Evolutionary conservation across 2,113 vertebrate genomes (phyloP).

Genomic region (Ursus arctos): DNA sequence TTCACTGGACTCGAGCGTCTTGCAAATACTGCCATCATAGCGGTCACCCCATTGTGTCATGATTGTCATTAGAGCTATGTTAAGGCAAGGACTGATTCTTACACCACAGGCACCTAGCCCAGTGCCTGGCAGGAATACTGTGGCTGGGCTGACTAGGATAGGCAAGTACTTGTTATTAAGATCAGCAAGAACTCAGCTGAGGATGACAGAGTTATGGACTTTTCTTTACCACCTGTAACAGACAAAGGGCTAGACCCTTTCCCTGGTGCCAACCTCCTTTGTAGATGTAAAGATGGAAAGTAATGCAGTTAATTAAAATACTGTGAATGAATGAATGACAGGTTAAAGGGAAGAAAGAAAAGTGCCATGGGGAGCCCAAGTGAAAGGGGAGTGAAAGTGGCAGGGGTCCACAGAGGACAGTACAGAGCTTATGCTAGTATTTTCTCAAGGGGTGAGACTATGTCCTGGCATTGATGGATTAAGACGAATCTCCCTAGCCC

Average conservation of each 20-base stretch:
- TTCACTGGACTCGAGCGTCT: not conserved
- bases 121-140: fast-evolving
- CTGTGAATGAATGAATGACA: not conserved
- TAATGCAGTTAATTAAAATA: not conserved
- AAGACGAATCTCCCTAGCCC: not conserved
- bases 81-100: not conserved
- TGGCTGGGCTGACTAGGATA: not conserved
- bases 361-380: not conserved
- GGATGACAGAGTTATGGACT: not conserved
- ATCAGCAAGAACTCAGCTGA: not conserved
- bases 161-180: not conserved
- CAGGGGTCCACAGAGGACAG: not conserved
- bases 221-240: not conserved
- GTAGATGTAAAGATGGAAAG: not conserved
- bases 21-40: fast-evolving
- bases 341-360: not conserved
- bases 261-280: not conserved
- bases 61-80: not conserved
- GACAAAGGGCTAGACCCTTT: not conserved
- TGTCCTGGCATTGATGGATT: not conserved
- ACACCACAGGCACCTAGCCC: too few relatives aligned
- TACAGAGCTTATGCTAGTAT: not conserved
- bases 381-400: not conserved
- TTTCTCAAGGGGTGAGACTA: not conserved
- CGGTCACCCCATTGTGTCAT: fast-evolving